Evolutionary conservation across 2,113 vertebrate species (phyloP).

Genomic region (Chionomys nivalis): DNA sequence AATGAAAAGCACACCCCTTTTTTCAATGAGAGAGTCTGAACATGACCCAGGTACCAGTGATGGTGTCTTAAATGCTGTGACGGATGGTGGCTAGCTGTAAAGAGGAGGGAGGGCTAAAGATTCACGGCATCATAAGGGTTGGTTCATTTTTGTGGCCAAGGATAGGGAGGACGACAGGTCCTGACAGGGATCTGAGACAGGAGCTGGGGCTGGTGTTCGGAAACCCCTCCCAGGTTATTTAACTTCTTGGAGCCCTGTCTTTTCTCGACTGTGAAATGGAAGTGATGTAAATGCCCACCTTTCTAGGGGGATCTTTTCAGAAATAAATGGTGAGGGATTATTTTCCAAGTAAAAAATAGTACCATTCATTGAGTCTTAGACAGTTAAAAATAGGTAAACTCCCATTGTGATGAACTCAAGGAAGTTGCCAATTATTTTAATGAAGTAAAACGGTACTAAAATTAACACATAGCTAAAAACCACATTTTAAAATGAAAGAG

Average conservation of each 20-base stretch:
- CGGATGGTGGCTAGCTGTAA: background rate
- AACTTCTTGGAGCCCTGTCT: background rate
- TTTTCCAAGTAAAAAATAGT: conserved; percentile 70
- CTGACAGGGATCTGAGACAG: background rate
- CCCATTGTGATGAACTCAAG: conserved; percentile 70
- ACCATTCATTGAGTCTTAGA: conserved; percentile 54
- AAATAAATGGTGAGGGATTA: conserved; percentile 56
- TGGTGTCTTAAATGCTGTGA: background rate
- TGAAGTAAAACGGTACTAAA: conserved; percentile 72
- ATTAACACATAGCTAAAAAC: conserved; percentile 70
- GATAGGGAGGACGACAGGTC: background rate
- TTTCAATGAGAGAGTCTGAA: background rate
- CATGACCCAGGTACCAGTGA: background rate
- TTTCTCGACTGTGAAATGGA: background rate
- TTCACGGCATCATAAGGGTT: background rate
- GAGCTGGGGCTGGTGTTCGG: background rate
- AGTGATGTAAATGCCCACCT: conserved; percentile 14
- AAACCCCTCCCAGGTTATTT: background rate
- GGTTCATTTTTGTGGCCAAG: conserved; percentile 17
- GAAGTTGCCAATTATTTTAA: conserved; percentile 75
- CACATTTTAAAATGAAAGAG: conserved; percentile 41
- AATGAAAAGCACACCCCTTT: background rate
- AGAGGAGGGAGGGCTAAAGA: background rate
- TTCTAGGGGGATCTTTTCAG: conserved; percentile 18
- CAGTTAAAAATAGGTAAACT: conserved; percentile 76